These are phyloP conservation scores for Haliclystus octoradiatus DNA, from an alignment of 30 jellyfish, hydroid and myxozoan genomes.

Conservation along the genomic window DNA sequence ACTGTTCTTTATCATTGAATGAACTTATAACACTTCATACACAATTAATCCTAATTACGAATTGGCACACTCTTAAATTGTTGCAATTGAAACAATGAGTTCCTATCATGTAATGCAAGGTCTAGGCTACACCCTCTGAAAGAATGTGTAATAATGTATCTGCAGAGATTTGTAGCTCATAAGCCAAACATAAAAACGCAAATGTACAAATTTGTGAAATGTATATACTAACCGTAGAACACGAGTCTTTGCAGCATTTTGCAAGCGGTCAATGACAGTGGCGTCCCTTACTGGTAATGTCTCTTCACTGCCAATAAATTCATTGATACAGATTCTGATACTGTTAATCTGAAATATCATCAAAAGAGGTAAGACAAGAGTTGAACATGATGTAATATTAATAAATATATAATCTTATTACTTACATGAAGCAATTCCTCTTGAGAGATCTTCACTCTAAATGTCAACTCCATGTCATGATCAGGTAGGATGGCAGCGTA, in stretches of 20 bases:
- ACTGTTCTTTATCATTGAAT: too few species aligned
- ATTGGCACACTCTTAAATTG: too few species aligned
- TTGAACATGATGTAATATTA: neutral
- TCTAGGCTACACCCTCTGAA: neutral
- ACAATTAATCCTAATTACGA: too few species aligned
- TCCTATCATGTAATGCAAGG: too few species aligned
- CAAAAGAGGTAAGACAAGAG: neutral
- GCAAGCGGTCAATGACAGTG: conserved; percentile 39
- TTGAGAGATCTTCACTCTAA: conserved; percentile 56
- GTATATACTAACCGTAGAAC: conserved; percentile 19
- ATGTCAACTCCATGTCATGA: conserved; percentile 87
- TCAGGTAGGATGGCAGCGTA: conserved; percentile 76
- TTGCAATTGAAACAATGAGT: too few species aligned
- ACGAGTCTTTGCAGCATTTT: conserved; percentile 28
- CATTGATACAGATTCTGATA: conserved; percentile 52
- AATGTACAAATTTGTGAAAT: neutral
- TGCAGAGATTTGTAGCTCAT: neutral
- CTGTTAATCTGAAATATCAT: conserved; percentile 41
- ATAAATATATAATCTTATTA: neutral
- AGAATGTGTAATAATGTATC: neutral
- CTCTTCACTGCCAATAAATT: conserved; percentile 45
- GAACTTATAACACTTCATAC: too few species aligned
- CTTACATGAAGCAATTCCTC: conserved; percentile 53
- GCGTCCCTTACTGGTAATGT: conserved; percentile 22
- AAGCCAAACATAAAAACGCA: neutral